Evolutionary conservation across 2,113 vertebrate genomes (phyloP).

Genomic region (Indri indri): DNA sequence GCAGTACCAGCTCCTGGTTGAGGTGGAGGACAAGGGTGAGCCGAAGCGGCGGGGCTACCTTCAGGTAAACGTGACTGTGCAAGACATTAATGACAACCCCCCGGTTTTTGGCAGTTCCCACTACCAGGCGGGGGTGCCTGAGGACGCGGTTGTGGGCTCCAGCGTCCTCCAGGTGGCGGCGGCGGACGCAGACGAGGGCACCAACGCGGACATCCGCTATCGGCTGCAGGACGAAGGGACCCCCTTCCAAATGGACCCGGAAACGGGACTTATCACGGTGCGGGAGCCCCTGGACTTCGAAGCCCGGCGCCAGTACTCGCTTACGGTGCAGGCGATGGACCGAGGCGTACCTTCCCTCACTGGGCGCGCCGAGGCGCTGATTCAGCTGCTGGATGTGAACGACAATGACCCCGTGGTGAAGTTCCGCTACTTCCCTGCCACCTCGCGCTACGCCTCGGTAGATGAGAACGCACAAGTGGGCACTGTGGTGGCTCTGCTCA

Average conservation of each 20-base stretch:
- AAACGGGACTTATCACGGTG: constrained; percentile 93
- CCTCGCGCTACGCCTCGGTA: constrained; percentile 95
- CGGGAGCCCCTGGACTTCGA: constrained; percentile 94
- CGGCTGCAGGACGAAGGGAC: constrained; percentile 87
- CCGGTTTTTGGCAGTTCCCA: constrained; percentile 92
- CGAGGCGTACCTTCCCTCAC: constrained; percentile 92
- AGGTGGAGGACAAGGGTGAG: constrained; percentile 97
- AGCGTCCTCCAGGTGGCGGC: constrained; percentile 94
- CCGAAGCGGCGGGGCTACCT: constrained; percentile 94
- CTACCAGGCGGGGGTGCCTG: constrained; percentile 92
- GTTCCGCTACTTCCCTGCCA: constrained; percentile 95
- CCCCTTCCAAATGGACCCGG: constrained; percentile 95
- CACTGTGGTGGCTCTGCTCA: constrained; percentile 96
- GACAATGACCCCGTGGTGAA: constrained; percentile 97
- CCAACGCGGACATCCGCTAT: constrained; percentile 94
- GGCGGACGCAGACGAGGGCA: constrained; percentile 94
- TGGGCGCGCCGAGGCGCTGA: constrained; percentile 92
- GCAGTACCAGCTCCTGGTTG: constrained; percentile 93
- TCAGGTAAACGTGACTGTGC: constrained; percentile 96
- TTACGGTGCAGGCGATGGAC: constrained; percentile 94
- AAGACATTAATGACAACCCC: constrained; percentile 98
- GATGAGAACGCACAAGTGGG: constrained; percentile 97
- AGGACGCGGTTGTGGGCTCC: constrained; percentile 93
- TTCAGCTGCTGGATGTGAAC: constrained; percentile 94
- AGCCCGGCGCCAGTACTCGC: constrained; percentile 90